Conservation (phyloP, 2,797 vertebrate genomes). For the Acestrorhynchus altus region DNA sequence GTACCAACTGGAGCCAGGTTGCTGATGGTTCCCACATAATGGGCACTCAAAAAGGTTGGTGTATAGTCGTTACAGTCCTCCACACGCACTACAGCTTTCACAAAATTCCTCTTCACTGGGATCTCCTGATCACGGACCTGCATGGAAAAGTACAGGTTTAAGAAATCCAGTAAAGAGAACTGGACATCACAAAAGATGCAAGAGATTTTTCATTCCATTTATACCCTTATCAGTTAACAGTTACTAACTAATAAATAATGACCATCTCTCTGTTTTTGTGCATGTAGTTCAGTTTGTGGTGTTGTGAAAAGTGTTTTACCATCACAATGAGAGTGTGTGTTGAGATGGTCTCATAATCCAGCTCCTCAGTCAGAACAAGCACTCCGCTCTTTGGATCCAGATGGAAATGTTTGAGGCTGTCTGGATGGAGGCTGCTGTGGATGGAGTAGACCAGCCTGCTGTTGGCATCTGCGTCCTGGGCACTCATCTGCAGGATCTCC, state of each 20-base stretch:
- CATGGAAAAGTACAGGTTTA: background rate
- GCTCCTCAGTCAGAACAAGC: constrained; percentile 83
- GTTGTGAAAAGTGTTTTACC: constrained; percentile 76
- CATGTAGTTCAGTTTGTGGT: background rate
- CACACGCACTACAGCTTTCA: constrained; percentile 83
- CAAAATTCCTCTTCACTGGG: constrained; percentile 93
- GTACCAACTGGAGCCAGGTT: constrained; percentile 77
- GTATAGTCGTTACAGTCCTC: constrained; percentile 91
- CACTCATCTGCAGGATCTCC: constrained; percentile 87
- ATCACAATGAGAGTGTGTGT: constrained; percentile 88
- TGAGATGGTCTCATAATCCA: constrained; percentile 83
- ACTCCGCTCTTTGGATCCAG: constrained; percentile 89
- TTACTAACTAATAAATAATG: background rate
- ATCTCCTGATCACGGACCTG: constrained; percentile 97
- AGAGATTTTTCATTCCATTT: too few species aligned
- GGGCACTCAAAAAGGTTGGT: constrained; percentile 84
- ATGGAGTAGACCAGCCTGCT: constrained; percentile 89
- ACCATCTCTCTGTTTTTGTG: background rate
- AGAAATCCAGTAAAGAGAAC: too few species aligned
- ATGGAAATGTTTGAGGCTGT: constrained; percentile 87
- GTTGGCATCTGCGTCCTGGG: constrained; percentile 87
- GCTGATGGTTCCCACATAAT: constrained; percentile 81
- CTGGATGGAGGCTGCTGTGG: constrained; percentile 84
- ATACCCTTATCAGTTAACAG: too few species aligned
- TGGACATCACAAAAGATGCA: too few species aligned